A percentile compares a stretch with the other conserved stretches of the same genome.
Conservation (phyloP, 2,113 vertebrate species). For the Rhynchomys soricoides region DNA sequence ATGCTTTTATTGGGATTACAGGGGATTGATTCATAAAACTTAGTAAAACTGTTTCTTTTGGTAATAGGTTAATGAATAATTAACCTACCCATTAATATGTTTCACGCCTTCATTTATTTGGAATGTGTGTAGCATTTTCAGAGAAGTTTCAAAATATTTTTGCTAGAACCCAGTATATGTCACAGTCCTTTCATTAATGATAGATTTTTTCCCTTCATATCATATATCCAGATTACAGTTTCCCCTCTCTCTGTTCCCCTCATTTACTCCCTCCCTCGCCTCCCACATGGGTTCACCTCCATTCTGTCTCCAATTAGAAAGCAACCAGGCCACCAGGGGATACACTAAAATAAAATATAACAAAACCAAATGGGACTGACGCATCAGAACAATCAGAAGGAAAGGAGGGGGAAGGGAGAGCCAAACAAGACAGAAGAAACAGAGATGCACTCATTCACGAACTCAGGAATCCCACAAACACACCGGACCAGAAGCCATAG, state of each 20-base stretch:
- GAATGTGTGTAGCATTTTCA: background rate
- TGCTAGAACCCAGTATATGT: background rate
- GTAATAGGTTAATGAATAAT: background rate
- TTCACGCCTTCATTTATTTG: conserved; percentile 5
- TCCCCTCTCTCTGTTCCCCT: background rate
- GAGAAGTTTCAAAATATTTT: conserved; percentile 22
- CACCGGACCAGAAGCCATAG: background rate
- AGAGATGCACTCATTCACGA: background rate
- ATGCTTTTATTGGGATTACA: background rate
- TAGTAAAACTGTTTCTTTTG: background rate
- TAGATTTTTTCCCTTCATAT: background rate
- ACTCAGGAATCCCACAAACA: background rate
- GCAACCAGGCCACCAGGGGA: background rate
- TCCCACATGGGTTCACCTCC: background rate
- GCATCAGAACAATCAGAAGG: too few species aligned
- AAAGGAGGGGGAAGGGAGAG: too few species aligned
- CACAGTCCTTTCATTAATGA: background rate
- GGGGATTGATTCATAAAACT: background rate
- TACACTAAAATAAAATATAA: background rate
- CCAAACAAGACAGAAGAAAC: background rate
- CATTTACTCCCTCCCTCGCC: too few species aligned
- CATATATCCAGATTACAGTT: background rate
- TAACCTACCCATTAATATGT: background rate
- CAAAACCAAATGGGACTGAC: background rate
- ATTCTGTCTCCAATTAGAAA: background rate